Evolutionary conservation across 2,797 vertebrate species (phyloP).

Genomic region (Phataginus tetradactyla): DNA sequence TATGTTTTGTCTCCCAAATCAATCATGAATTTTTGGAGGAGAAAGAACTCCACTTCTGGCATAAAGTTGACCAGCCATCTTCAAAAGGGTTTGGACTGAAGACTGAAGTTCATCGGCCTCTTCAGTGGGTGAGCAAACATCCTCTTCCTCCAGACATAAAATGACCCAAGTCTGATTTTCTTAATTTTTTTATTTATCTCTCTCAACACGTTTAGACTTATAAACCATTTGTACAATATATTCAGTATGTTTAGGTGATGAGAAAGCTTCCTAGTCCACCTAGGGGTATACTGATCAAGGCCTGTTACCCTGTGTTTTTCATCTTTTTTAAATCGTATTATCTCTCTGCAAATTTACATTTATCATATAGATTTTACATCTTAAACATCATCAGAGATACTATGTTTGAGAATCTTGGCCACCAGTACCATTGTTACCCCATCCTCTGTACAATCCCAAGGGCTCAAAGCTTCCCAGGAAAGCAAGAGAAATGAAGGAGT

Average conservation of each 20-base stretch:
- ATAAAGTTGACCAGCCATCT: not conserved
- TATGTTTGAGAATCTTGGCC: not conserved
- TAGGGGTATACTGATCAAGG: not conserved
- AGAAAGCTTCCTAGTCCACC: not conserved
- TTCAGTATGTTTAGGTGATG: not conserved
- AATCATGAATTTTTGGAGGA: not conserved
- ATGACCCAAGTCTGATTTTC: not conserved
- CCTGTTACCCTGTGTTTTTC: not conserved
- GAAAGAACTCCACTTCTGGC: not conserved
- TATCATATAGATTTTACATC: not conserved
- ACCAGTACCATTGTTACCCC: not conserved
- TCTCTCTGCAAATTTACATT: not conserved
- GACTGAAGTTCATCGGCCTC: not conserved
- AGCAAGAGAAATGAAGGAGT: not conserved
- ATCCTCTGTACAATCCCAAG: not conserved
- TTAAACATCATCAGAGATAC: not conserved
- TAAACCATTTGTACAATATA: not conserved
- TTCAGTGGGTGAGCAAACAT: not conserved
- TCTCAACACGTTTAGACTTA: not conserved
- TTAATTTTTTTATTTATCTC: not conserved
- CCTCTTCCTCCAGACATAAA: slow-evolving; percentile 20
- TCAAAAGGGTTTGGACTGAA: not conserved
- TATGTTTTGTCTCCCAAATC: not conserved
- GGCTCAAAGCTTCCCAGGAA: not conserved
- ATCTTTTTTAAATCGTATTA: not conserved